Evolutionary conservation across 2,113 vertebrate species (phyloP).

Genomic region (Ptychochromis oligacanthus): DNA sequence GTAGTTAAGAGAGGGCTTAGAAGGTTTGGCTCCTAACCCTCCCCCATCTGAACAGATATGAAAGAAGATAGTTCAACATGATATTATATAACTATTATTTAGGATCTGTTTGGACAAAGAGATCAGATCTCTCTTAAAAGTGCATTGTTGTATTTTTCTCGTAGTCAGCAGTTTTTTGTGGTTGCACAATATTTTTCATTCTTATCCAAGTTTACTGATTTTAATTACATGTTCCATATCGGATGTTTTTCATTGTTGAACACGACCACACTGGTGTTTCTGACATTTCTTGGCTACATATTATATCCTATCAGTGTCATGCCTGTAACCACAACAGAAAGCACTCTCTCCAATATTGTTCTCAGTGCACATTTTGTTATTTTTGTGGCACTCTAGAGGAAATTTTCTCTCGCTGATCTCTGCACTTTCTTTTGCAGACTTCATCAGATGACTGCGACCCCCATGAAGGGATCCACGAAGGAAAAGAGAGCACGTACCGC

Average conservation of each 20-base stretch:
- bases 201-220: neutral
- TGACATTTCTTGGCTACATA: conserved; percentile 8
- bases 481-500: conserved; percentile 84
- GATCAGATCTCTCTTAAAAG: neutral
- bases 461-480: conserved; percentile 77
- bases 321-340: neutral
- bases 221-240: neutral
- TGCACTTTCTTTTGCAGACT: conserved; percentile 82
- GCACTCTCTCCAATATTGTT: neutral
- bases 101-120: conserved; percentile 14
- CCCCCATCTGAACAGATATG: conserved; percentile 51
- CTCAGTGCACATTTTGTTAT: neutral
- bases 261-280: neutral
- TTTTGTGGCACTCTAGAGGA: neutral
- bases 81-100: conserved; percentile 33
- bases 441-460: conserved; percentile 89
- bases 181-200: neutral
- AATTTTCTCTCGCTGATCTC: conserved; percentile 7
- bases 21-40: conserved; percentile 38
- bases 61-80: conserved; percentile 52
- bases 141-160: neutral
- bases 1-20: conserved; percentile 59
- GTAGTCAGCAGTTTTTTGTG: neutral
- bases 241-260: neutral
- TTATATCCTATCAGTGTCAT: neutral